These are phyloP conservation scores for Thereva unica DNA, from an alignment of 2,888 invertebrate species.

Conservation along the genomic window DNA sequence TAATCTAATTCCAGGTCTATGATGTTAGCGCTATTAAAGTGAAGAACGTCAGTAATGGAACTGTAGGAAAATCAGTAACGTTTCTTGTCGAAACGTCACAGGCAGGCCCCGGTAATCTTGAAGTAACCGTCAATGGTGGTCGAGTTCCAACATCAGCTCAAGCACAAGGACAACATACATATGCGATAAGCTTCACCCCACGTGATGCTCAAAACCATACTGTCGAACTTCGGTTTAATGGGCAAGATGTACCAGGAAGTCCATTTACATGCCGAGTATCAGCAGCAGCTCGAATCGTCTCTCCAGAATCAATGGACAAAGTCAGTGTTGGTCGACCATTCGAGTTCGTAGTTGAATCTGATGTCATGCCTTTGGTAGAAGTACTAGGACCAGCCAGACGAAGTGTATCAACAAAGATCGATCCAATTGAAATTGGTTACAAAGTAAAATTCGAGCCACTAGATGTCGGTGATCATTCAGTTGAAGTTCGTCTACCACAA, in stretches of 20 bases:
- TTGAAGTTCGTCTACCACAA: slow-evolving; percentile 69
- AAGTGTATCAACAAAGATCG: slow-evolving; percentile 68
- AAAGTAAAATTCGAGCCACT: slow-evolving; percentile 77
- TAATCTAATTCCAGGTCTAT: slow-evolving; percentile 67
- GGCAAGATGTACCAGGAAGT: slow-evolving; percentile 88
- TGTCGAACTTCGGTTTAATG: slow-evolving; percentile 94
- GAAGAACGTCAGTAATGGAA: slow-evolving; percentile 84
- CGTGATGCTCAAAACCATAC: slow-evolving; percentile 88
- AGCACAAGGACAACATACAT: slow-evolving; percentile 93
- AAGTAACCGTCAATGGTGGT: slow-evolving; percentile 97
- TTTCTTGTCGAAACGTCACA: slow-evolving; percentile 96
- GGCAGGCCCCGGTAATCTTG: slow-evolving; percentile 97
- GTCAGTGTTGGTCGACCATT: slow-evolving; percentile 85
- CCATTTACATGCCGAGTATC: slow-evolving; percentile 63
- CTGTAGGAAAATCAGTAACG: slow-evolving; percentile 88
- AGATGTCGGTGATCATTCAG: slow-evolving; percentile 92
- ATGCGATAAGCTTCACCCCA: slow-evolving; percentile 96
- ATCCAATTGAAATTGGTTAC: slow-evolving; percentile 57
- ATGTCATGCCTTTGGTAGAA: slow-evolving; percentile 79
- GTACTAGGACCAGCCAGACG: slow-evolving; percentile 76
- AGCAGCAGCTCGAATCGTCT: slow-evolving; percentile 81
- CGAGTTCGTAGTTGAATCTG: slow-evolving; percentile 85
- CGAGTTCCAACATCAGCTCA: slow-evolving; percentile 95
- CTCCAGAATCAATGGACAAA: slow-evolving; percentile 85
- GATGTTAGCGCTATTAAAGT: slow-evolving; percentile 93